Conservation (phyloP, 2,113 vertebrate genomes). For the Cyanistes caeruleus region DNA sequence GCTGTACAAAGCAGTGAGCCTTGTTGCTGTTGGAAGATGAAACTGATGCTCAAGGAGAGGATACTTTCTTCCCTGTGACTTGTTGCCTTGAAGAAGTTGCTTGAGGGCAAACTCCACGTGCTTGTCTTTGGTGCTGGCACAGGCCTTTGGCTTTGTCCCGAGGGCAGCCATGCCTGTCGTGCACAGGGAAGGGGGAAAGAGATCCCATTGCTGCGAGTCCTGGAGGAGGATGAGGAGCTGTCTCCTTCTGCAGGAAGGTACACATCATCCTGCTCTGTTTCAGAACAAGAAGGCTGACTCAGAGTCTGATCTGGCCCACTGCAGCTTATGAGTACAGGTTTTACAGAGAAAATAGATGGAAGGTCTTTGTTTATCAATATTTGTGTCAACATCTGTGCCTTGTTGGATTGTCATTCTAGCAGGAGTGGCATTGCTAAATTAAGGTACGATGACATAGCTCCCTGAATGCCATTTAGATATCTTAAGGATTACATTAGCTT, state of each 20-base stretch:
- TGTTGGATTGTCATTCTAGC: neutral
- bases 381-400: neutral
- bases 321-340: neutral
- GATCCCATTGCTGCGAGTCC: neutral
- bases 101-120: neutral
- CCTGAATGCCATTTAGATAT: neutral
- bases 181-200: neutral
- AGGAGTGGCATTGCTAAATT: neutral
- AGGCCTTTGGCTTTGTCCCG: fast-evolving
- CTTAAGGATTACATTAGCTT: neutral
- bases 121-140: neutral
- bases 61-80: neutral
- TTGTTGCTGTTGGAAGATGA: neutral
- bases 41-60: neutral
- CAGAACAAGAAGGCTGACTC: neutral
- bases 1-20: neutral
- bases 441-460: neutral
- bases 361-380: neutral
- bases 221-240: neutral
- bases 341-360: neutral
- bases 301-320: neutral
- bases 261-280: neutral
- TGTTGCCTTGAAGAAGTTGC: neutral
- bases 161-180: neutral
- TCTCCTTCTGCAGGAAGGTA: neutral